Base-by-base conservation (phyloP, 2,113 vertebrate genomes). In the Zosterops japonicus region DNA sequence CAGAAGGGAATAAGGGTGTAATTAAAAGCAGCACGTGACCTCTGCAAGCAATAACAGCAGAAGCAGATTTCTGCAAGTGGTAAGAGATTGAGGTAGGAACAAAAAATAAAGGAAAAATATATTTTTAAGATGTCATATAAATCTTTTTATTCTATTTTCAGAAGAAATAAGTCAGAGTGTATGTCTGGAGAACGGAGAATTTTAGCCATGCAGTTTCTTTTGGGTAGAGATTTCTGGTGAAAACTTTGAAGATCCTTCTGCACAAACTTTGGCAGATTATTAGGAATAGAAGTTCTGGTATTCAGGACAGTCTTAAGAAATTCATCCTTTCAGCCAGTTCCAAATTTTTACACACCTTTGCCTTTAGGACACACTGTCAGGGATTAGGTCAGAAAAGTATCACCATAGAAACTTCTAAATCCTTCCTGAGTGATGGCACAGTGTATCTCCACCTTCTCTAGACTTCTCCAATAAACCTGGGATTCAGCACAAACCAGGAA, bases 1-100 rank as follows among this genome's bases (percentile, higher is more conserved):
- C 60, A 64, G 83, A 10, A 75, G 77, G 36, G 77, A 94, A 83
- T 59, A 59, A 83, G 21, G 12, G 20, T 78, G 55, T 55, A 94
- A 93, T 81, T 90, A 90, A 92, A 94, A 87, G 42, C 36, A 86
- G 35, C 89, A 83, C 0, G 1, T 74, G 83, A 61, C 20, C 22
- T 33, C 28, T 52, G 31, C 29, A 74, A 80, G 67, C 68, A 65
- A 67, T 42, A 76, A 60, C 28, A 70, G 31, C 11, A 35, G 61
- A 56, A 83, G 67, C 15, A 86, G 29, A 22, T 80, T 83, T 42
- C 42, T 82, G 33, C 39, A 55, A 46, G 52, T 13, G 80, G 16
- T 16, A 63, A 74, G 35, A 89, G 35, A 89, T 36, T 41, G 49
- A 36, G 12, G 16, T 33, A 76, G 22, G 21, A 69, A 56, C 6